Percentiles rank a stretch among this genome's conserved stretches.
Conservation (phyloP, 2,888 invertebrate species). For the Panorpa germanica region DNA sequence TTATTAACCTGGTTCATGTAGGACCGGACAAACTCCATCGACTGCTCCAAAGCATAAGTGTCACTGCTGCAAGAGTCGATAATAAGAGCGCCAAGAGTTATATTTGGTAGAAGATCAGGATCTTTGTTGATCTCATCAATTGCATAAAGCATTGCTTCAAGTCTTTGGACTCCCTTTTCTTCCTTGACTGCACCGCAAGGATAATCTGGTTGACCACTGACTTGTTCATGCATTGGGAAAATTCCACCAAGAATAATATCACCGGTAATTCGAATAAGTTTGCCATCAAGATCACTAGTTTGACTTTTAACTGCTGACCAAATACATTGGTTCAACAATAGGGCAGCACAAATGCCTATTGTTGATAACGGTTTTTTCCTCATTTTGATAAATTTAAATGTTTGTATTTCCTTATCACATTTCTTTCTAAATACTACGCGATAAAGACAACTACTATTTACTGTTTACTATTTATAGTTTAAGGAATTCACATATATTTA, state of each 20-base stretch:
- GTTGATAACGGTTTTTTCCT: too few relatives aligned
- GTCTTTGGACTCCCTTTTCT: conserved; percentile 46
- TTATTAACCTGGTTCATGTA: conserved; percentile 34
- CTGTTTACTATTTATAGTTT: too few relatives aligned
- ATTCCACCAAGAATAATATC: conserved; percentile 47
- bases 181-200: conserved; percentile 38
- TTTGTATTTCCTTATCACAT: too few relatives aligned
- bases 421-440: too few relatives aligned
- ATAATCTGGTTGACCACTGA: conserved; percentile 20
- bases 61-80: conserved; percentile 45
- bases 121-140: conserved; percentile 43
- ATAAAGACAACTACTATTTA: too few relatives aligned
- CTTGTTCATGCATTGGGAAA: conserved; percentile 47
- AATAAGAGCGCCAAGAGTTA: conserved; percentile 37
- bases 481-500: too few relatives aligned
- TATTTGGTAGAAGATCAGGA: conserved; percentile 34
- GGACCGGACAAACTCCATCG: conserved; percentile 42
- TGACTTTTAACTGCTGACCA: too few relatives aligned
- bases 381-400: too few relatives aligned
- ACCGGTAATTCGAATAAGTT: conserved; percentile 26
- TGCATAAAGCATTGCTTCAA: conserved; percentile 49
- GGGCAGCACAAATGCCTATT: too few relatives aligned
- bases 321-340: too few relatives aligned
- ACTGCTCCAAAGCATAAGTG: conserved; percentile 45
- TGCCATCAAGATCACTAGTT: too few relatives aligned